Evolutionary conservation across 2,888 invertebrate species (phyloP), one percentile per base, ranked within the genome.

Genomic region (Drosophila nr. medialis): DNA sequence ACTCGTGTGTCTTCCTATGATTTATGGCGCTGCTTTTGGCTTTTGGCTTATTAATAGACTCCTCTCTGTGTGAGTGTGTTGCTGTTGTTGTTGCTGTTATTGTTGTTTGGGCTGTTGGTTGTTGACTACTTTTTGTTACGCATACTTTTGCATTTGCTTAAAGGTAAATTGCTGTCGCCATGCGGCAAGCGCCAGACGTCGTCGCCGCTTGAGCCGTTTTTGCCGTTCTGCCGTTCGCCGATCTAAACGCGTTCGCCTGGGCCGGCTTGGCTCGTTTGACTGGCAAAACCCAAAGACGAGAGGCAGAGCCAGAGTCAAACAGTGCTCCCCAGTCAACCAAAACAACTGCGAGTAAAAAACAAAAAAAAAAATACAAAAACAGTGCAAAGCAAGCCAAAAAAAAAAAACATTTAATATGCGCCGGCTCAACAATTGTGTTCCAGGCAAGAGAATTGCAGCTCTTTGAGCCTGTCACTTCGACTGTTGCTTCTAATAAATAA

Each of bases 91-190:
- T 64, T 84, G 72, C 54, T 66, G 58, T 55, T 65, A 54, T 60
- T 80, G 74, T 54, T 60, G 65, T 45, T 70, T 58, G 72, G 64
- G 42, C 42, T 49, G 63, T 27, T 66, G 58, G 56, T 60, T 61
- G 76, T 60, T 75, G 66, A 72, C 82, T 82, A 56, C 64, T 75
- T 83, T 85, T 76, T 76, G 24, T 56, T 81, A 68, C 80, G 86
- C 83, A 85, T 87, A 82, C 88, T 75, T 89, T 85, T 77, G 86
- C 83, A 89, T 88, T 89, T 80, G 85, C 85, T 83, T 90, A 84
- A 89, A 86, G 89, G 89, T 90, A 88, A 90, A 89, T 90, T 86
- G 86, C 80, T 86, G 90, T 90, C 82, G 87, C 86, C 86, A 88
- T 88, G 80, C 80, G 79, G 63, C 82, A 82, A 58, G 72, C 89